These are phyloP conservation scores for Tholera decimalis DNA, from an alignment of 2,888 invertebrate species.

Conservation along the genomic window DNA sequence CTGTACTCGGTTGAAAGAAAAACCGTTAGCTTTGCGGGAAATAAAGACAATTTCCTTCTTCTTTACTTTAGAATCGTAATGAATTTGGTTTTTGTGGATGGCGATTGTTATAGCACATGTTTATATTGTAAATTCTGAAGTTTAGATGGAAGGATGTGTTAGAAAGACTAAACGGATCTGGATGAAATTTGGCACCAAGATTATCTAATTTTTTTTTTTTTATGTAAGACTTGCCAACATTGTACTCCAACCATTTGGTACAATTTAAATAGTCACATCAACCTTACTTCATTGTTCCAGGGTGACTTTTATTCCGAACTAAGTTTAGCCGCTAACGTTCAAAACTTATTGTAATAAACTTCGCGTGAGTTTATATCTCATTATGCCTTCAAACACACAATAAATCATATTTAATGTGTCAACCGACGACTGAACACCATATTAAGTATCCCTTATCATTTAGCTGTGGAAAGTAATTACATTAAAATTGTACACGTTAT, in stretches of 20 bases:
- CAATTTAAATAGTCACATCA: too few relatives aligned
- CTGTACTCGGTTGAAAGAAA: not conserved
- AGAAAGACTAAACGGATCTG: too few relatives aligned
- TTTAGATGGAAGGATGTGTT: too few relatives aligned
- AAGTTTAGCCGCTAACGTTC: not conserved
- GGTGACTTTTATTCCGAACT: too few relatives aligned
- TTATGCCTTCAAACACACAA: slow-evolving; percentile 50
- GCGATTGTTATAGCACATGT: too few relatives aligned
- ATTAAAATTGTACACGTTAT: slow-evolving; percentile 53
- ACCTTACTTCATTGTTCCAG: too few relatives aligned
- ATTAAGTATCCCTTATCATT: slow-evolving; percentile 60
- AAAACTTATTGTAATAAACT: slow-evolving; percentile 10
- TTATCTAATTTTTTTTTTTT: too few relatives aligned
- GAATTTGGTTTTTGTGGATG: too few relatives aligned
- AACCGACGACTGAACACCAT: slow-evolving; percentile 51
- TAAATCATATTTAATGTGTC: slow-evolving; percentile 63
- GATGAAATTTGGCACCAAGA: too few relatives aligned
- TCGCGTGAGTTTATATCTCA: slow-evolving; percentile 59
- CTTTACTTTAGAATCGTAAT: not conserved
- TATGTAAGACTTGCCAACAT: too few relatives aligned
- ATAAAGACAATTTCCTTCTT: not conserved
- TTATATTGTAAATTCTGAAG: too few relatives aligned
- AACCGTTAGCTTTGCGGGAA: not conserved
- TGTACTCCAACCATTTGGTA: too few relatives aligned
- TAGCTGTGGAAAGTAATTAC: slow-evolving; percentile 59